phyloP scores from a whole-genome alignment of 64 coral and sea anemone species.

The Stichodactyla mertensii region DNA sequence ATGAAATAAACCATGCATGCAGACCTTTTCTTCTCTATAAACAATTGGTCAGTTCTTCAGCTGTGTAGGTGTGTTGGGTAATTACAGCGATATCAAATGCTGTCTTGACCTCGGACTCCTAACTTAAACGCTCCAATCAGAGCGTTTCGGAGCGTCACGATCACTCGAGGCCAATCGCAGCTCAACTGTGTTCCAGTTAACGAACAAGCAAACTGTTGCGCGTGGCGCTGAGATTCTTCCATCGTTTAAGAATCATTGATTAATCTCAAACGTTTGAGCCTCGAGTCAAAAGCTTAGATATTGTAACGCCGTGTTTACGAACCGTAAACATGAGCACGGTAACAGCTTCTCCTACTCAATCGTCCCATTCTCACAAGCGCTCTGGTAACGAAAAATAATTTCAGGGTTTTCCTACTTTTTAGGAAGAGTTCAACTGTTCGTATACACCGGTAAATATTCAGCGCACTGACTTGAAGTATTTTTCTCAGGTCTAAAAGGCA shows the following conservation, averaged over 20 bases:
- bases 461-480: neutral
- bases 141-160: neutral
- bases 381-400: neutral
- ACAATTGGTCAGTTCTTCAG: neutral
- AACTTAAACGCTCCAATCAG: conserved; percentile 9
- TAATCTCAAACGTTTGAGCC: neutral
- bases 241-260: neutral
- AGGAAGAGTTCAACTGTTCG: neutral
- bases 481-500: conserved; percentile 47
- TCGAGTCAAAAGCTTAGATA: neutral
- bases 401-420: neutral
- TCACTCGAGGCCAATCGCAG: neutral
- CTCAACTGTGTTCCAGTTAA: neutral
- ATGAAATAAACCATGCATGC: neutral
- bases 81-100: conserved; percentile 8
- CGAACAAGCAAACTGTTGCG: conserved; percentile 6
- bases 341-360: neutral
- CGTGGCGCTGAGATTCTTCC: neutral
- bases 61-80: neutral
- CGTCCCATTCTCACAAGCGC: conserved; percentile 4
- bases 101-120: conserved; percentile 7
- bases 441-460: neutral
- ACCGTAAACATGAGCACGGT: conserved; percentile 10
- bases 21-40: conserved; percentile 6
- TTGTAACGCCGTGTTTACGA: neutral